Conservation (phyloP, 2,113 vertebrate species). For the Phalacrocorax carbo region DNA sequence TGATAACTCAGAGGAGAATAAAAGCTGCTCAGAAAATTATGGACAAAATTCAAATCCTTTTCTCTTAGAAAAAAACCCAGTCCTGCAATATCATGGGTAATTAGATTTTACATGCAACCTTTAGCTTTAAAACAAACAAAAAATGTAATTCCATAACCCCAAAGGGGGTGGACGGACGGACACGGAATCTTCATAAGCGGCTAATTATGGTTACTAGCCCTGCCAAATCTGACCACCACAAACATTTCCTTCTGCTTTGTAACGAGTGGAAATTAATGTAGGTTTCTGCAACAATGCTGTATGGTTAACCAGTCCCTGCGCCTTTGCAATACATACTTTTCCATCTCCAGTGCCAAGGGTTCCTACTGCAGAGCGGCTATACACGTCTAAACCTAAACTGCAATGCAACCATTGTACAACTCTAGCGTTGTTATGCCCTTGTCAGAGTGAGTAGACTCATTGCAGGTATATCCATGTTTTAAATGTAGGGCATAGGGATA, state of each 20-base stretch:
- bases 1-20: neutral
- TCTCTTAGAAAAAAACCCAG: neutral
- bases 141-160: neutral
- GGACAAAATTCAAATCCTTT: neutral
- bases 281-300: neutral
- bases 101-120: neutral
- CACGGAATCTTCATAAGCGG: neutral
- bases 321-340: neutral
- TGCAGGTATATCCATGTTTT: neutral
- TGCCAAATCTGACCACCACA: neutral
- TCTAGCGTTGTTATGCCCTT: neutral
- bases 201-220: neutral
- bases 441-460: neutral
- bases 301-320: neutral
- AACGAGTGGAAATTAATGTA: neutral
- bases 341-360: neutral
- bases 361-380: fast-evolving
- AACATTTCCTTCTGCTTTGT: neutral
- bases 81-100: neutral
- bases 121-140: neutral
- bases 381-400: neutral
- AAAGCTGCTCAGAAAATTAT: neutral
- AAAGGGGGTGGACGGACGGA: fast-evolving
- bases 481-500: neutral
- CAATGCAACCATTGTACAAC: neutral